These are phyloP conservation scores for Pseudomyrmex dendroicus DNA, from an alignment of 1,140 invertebrate genomes.

Conservation along the genomic window DNA sequence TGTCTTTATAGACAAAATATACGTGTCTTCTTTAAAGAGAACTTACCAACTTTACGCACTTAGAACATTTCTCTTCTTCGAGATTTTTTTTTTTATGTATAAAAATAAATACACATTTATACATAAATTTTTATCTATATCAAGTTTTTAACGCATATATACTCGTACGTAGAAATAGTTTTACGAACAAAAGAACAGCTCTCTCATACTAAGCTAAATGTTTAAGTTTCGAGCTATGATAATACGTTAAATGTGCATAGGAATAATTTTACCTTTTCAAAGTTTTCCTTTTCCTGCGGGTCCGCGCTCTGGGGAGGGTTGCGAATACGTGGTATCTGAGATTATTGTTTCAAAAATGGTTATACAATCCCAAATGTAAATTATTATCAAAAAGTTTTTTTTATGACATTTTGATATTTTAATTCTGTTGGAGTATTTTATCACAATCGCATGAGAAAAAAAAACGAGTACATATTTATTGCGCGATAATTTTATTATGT, in stretches of 20 bases:
- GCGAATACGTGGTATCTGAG: slow-evolving; percentile 86
- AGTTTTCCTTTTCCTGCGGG: slow-evolving; percentile 89
- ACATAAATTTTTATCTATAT: background rate
- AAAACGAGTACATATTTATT: background rate
- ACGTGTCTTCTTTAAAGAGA: background rate
- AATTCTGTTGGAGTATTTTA: slow-evolving; percentile 24
- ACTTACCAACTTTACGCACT: slow-evolving; percentile 38
- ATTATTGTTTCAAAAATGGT: slow-evolving; percentile 83
- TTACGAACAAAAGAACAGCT: too few relatives aligned
- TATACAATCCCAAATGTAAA: slow-evolving; percentile 73
- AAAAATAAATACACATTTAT: background rate
- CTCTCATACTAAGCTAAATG: background rate
- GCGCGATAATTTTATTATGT: slow-evolving; percentile 3
- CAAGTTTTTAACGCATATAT: background rate
- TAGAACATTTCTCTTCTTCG: slow-evolving; percentile 12
- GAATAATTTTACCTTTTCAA: slow-evolving; percentile 89
- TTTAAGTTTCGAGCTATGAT: background rate
- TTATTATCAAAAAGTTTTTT: slow-evolving; percentile 32
- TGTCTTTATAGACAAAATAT: slow-evolving; percentile 7
- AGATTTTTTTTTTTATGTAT: slow-evolving; percentile 19
- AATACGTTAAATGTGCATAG: slow-evolving; percentile 55
- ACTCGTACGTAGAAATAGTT: background rate
- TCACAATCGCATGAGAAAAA: background rate
- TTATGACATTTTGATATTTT: slow-evolving; percentile 29
- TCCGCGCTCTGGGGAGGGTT: slow-evolving; percentile 85